phyloP scores from a whole-genome alignment of 2,113 vertebrate genomes.

The Aegithalos caudatus region DNA sequence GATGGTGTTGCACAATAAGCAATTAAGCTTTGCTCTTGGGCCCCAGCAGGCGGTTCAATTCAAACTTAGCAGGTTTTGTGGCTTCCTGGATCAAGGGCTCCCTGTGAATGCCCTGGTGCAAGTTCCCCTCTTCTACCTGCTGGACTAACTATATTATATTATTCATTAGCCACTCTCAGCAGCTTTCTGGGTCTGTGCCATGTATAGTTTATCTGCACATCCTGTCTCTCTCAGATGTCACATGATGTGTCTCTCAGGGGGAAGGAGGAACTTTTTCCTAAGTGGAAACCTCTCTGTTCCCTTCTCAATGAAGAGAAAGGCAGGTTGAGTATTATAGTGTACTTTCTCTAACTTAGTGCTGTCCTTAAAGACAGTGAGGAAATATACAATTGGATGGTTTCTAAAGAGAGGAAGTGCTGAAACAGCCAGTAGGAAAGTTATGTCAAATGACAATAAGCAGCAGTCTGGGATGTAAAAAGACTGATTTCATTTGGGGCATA shows the following conservation, averaged over 20 bases:
- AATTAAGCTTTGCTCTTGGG: background rate
- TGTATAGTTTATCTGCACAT: background rate
- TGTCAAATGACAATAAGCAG: background rate
- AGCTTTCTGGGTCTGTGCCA: background rate
- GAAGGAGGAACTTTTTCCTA: background rate
- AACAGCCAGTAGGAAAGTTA: background rate
- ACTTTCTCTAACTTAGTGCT: background rate
- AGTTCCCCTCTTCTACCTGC: background rate
- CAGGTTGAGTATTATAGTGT: background rate
- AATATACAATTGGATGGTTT: background rate
- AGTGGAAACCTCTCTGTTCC: background rate
- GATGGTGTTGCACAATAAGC: background rate
- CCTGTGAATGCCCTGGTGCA: background rate
- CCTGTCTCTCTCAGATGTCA: fast-evolving
- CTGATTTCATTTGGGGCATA: background rate
- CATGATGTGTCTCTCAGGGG: background rate
- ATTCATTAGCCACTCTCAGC: background rate
- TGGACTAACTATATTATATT: background rate
- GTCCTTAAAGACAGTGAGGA: background rate
- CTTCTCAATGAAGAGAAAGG: background rate
- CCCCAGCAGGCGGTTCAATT: background rate
- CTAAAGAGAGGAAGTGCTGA: background rate
- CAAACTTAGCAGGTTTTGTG: background rate
- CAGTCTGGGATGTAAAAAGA: background rate
- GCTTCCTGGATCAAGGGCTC: background rate